Evolutionary conservation across 2,888 invertebrate genomes (phyloP).

Genomic region (Lasioglossum marginatum): DNA sequence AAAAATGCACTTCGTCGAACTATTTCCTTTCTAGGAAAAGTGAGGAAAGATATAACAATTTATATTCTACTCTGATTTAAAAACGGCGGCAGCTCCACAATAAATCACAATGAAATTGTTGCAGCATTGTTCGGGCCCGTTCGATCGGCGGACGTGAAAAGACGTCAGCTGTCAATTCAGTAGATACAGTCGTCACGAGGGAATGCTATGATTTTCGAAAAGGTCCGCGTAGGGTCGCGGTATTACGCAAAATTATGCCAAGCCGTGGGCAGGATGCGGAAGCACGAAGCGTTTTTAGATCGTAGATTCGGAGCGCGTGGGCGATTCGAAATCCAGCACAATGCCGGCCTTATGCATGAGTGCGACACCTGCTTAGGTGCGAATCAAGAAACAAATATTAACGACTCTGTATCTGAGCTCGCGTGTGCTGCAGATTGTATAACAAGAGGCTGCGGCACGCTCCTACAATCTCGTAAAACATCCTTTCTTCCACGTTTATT

Average conservation of each 20-base stretch:
- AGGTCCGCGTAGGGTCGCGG: constrained; percentile 8
- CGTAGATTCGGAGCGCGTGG: constrained; percentile 67
- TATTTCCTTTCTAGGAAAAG: background rate
- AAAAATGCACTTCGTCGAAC: too few relatives aligned
- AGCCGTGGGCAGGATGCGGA: constrained; percentile 74
- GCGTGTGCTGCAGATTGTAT: background rate
- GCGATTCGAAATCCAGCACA: constrained; percentile 63
- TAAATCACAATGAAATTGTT: constrained; percentile 17
- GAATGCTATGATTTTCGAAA: constrained; percentile 14
- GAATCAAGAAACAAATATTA: constrained; percentile 75
- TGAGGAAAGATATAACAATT: background rate
- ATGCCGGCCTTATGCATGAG: constrained; percentile 70
- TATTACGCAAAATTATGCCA: constrained; percentile 75
- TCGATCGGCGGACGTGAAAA: background rate
- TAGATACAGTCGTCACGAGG: constrained; percentile 42
- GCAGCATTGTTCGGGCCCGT: background rate
- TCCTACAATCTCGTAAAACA: background rate
- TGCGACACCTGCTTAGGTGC: constrained; percentile 77
- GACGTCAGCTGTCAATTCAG: constrained; percentile 41
- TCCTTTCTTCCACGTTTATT: background rate
- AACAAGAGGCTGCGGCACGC: background rate
- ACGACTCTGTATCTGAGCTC: constrained; percentile 58
- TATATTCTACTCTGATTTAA: background rate
- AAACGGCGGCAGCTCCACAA: too few relatives aligned
- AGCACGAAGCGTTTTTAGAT: constrained; percentile 74